phyloP scores from a whole-genome alignment of 2,113 vertebrate species.

The Oncorhynchus clarkii region DNA sequence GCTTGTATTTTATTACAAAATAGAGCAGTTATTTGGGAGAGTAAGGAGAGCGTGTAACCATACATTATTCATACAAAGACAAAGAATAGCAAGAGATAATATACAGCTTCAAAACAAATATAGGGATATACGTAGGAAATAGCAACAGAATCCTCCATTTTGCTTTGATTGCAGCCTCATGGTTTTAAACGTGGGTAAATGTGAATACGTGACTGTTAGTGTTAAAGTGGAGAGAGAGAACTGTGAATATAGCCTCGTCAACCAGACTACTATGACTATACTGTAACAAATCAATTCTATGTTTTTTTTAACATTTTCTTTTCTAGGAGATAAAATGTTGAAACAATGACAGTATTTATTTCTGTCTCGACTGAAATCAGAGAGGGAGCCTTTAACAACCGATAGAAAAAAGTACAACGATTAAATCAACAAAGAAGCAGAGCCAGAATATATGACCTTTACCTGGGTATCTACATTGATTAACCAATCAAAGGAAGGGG shows the following conservation, averaged over 20 bases:
- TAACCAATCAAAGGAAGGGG: slow-evolving; percentile 13
- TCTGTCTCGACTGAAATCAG: not conserved
- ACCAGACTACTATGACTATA: no score
- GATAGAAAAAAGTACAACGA: no score
- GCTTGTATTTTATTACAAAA: slow-evolving; percentile 78
- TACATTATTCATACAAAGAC: slow-evolving; percentile 29
- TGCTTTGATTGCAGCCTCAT: not conserved
- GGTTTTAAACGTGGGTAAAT: not conserved
- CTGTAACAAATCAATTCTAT: slow-evolving; percentile 25
- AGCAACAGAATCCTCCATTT: not conserved
- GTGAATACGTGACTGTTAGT: not conserved
- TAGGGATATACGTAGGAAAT: slow-evolving; percentile 18
- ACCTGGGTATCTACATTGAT: slow-evolving; percentile 38
- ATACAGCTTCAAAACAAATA: slow-evolving; percentile 21
- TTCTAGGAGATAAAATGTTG: slow-evolving; percentile 2
- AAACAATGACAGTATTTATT: not conserved
- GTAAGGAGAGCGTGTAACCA: slow-evolving; percentile 54
- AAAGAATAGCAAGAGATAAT: slow-evolving; percentile 38
- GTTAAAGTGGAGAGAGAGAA: not conserved
- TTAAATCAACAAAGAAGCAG: no score
- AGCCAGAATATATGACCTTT: not conserved
- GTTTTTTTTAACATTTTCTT: not conserved
- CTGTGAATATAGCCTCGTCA: no score
- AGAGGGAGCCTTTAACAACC: no score
- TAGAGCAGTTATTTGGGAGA: slow-evolving; percentile 70